Percentiles rank a stretch among this genome's conserved stretches.
Evolutionary conservation across 2,888 invertebrate species (phyloP).

Genomic region (Keiferia lycopersicella): DNA sequence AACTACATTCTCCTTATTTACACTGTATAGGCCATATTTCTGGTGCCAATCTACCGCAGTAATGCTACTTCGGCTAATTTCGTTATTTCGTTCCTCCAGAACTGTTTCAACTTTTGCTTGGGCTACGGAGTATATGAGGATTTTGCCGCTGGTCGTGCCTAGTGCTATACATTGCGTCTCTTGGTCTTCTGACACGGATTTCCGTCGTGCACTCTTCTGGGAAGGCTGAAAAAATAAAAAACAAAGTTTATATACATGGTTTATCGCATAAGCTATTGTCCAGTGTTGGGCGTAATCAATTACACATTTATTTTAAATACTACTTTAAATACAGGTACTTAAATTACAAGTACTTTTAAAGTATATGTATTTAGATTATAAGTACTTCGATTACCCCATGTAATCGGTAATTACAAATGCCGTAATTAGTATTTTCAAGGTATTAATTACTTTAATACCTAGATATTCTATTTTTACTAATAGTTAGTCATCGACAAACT

Average conservation of each 20-base stretch:
- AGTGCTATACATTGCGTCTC: constrained; percentile 82
- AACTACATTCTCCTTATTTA: constrained; percentile 76
- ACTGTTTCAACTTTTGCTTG: constrained; percentile 83
- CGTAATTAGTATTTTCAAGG: no score
- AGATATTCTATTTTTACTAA: no score
- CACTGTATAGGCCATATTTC: constrained; percentile 76
- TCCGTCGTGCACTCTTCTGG: constrained; percentile 49
- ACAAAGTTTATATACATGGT: background rate
- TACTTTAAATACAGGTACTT: no score
- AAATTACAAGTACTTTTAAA: no score
- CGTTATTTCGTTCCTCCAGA: constrained; percentile 73
- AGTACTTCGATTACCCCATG: no score
- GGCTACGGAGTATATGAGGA: constrained; percentile 86
- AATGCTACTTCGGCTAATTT: constrained; percentile 57
- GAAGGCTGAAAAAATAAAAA: constrained; percentile 35
- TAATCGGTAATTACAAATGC: no score
- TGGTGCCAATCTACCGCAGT: constrained; percentile 81
- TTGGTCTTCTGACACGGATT: constrained; percentile 51
- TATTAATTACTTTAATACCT: no score
- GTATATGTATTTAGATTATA: no score
- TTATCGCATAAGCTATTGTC: no score
- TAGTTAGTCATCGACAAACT: no score
- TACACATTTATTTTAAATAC: no score
- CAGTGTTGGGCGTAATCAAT: no score
- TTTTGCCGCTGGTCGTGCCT: constrained; percentile 87